These are phyloP conservation scores for Barypeithes pellucidus DNA, from an alignment of 2,888 invertebrate genomes.

Conservation along the genomic window DNA sequence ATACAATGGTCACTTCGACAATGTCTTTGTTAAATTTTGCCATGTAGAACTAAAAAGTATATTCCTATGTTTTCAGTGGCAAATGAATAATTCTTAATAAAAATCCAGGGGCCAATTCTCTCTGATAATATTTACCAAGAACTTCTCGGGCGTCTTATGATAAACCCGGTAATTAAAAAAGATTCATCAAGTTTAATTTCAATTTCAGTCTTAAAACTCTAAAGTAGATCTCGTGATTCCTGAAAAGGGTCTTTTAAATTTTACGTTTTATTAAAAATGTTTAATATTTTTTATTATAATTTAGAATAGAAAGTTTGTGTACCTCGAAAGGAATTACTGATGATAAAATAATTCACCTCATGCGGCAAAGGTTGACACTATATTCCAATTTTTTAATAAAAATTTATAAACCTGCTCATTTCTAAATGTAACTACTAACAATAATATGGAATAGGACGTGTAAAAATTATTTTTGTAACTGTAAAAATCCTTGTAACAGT, in stretches of 20 bases:
- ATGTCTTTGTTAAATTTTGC: no score
- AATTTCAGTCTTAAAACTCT: conserved; percentile 1
- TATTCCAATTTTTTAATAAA: no score
- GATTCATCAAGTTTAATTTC: conserved; percentile 1
- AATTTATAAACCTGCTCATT: no score
- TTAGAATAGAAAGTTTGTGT: no score
- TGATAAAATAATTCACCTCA: no score
- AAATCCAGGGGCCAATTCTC: background rate
- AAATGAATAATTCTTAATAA: background rate
- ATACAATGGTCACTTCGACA: no score
- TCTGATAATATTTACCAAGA: background rate
- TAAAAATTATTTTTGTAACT: no score
- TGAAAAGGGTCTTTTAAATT: background rate
- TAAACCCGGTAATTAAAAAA: conserved; percentile 9
- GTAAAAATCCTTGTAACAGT: no score
- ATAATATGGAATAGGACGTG: no score
- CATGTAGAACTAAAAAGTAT: no score
- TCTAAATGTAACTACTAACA: no score
- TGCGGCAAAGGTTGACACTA: no score
- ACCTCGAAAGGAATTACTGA: background rate
- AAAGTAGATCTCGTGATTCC: background rate
- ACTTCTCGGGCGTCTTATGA: conserved; percentile 2
- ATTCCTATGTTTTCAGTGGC: background rate
- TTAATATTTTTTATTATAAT: background rate
- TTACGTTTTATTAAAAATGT: background rate